These are phyloP conservation scores for Tiliacea citrago DNA, from an alignment of 2,888 invertebrate genomes.

Conservation along the genomic window DNA sequence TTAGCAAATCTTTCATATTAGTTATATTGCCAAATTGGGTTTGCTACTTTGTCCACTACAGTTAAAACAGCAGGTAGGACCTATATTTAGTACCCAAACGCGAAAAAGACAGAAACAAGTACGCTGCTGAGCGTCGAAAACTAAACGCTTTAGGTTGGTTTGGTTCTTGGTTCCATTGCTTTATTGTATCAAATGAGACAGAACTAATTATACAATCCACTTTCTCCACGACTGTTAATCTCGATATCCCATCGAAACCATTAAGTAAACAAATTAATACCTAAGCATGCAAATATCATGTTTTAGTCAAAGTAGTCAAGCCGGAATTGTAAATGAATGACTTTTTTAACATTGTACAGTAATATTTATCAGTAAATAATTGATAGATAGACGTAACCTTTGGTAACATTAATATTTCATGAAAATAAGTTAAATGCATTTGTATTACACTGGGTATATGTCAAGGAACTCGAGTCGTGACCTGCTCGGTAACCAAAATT, in stretches of 20 bases:
- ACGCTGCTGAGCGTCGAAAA: neutral
- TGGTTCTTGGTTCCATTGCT: neutral
- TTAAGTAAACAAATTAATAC: constrained; percentile 14
- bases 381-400: neutral
- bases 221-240: constrained; percentile 29
- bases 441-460: constrained; percentile 22
- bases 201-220: constrained; percentile 12
- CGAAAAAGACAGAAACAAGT: constrained; percentile 1
- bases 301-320: neutral
- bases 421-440: constrained; percentile 23
- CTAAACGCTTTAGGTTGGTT: neutral
- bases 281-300: neutral
- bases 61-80: neutral
- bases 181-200: constrained; percentile 1
- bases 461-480: constrained; percentile 41
- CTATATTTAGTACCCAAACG: neutral
- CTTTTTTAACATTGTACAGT: constrained; percentile 3
- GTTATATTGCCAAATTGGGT: constrained; percentile 9
- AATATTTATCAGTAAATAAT: constrained; percentile 13
- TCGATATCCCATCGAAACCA: constrained; percentile 3
- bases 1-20: constrained; percentile 23
- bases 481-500: constrained; percentile 14
- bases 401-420: constrained; percentile 17
- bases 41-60: neutral
- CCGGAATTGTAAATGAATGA: neutral